Evolutionary conservation across 1,140 invertebrate species (phyloP), one percentile per base, ranked within the genome.

Genomic region (Drosophila repletoides): DNA sequence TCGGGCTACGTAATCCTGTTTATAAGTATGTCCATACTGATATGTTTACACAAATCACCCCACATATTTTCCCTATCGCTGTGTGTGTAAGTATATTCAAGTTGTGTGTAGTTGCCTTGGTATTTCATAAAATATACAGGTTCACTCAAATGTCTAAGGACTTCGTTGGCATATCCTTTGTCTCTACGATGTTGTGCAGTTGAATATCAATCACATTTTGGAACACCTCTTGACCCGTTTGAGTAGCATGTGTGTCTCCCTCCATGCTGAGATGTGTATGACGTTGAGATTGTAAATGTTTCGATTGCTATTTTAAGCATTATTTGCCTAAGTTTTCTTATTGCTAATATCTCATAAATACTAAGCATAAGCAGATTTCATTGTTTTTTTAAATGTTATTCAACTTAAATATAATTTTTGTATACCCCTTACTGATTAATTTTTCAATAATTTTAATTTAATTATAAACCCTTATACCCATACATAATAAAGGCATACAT

Each of bases 1-100:
- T 48, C 52, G 74, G 61, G 74, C 77, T 64, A 77, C 58, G 77
- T 77, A 77, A 77, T 77, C 74, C 74, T 73, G 74, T 77, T 77
- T 77, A 77, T n/a, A n/a, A n/a, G n/a, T 76, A 58, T 55, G 26
- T 52, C 26, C 26, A 29, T 49, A 49, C 29, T 26, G 28, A 15
- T 7, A 33, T 49, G 46, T 33, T n/a, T 26, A 19, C 34, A n/a
- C 26, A 26, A 48, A 26, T 48, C 40, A 43, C 12, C 17, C 9
- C 45, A 49, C 45, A 49, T 28, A 10, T 21, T 41, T 15, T 3
- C 1, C 3, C 40, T 14, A 26, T 19, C 12, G 5, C 2, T 10
- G 2, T 9, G 43, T 66, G 56, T 49, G 36, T 41, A 22, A 15
- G 10, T 14, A 5, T 33, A 19, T 19, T 14, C 51, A 36, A 53